These are phyloP conservation scores for Podocnemis expansa DNA, from an alignment of 2,113 vertebrate species.

Conservation along the genomic window DNA sequence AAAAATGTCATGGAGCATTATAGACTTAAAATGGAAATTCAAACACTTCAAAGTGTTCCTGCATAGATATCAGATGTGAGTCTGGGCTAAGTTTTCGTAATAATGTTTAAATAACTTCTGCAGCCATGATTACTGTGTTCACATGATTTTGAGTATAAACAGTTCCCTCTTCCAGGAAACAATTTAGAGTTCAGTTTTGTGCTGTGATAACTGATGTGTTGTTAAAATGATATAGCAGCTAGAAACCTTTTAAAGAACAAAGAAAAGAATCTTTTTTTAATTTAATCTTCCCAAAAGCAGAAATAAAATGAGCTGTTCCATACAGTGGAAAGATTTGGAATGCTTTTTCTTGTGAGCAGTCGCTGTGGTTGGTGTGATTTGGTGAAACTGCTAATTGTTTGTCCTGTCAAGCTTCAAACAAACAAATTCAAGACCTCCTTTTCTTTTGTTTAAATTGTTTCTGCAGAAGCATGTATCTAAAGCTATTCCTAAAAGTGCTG, in stretches of 20 bases:
- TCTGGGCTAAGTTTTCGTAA: conserved; percentile 36
- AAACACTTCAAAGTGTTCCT: background rate
- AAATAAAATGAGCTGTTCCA: conserved; percentile 73
- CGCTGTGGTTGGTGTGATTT: conserved; percentile 64
- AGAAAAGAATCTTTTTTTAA: conserved; percentile 69
- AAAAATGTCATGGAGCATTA: background rate
- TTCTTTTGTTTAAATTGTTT: conserved; percentile 66
- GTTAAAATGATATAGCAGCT: conserved; percentile 64
- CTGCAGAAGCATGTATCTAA: conserved; percentile 46
- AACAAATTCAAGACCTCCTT: conserved; percentile 63
- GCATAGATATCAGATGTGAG: background rate
- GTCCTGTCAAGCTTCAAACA: conserved; percentile 71
- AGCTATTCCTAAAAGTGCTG: conserved; percentile 45
- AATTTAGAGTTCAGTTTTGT: conserved; percentile 63
- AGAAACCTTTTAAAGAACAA: conserved; percentile 70
- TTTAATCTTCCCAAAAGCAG: conserved; percentile 72
- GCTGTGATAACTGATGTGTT: conserved; percentile 68
- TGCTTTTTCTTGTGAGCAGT: conserved; percentile 22
- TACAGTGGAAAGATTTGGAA: conserved; percentile 45
- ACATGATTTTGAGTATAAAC: conserved; percentile 47
- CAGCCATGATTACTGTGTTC: conserved; percentile 44
- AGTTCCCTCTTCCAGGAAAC: conserved; percentile 69
- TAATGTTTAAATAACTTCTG: conserved; percentile 55
- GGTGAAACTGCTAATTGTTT: conserved; percentile 69
- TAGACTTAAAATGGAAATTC: conserved; percentile 3